phyloP scores from a whole-genome alignment of 2,888 invertebrate genomes.

The Ariolimax columbianus region DNA sequence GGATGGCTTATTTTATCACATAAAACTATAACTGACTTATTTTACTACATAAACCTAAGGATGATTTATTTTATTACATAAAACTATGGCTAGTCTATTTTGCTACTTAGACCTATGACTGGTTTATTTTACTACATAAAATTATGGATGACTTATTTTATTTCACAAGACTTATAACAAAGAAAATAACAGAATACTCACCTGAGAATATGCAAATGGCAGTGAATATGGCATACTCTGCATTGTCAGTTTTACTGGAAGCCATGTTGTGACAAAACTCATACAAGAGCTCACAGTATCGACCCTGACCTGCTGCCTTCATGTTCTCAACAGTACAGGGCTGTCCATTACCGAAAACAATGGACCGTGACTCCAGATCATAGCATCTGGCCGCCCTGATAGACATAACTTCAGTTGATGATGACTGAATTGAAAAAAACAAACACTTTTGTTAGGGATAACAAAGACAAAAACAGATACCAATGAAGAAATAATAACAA shows the following conservation, averaged over 20 bases:
- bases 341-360: constrained; percentile 97
- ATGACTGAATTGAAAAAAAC: no score
- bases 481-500: no score
- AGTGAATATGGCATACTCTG: constrained; percentile 96
- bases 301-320: constrained; percentile 94
- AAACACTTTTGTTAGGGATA: no score
- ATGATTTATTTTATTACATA: no score
- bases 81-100: no score
- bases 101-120: no score
- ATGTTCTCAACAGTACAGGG: constrained; percentile 97
- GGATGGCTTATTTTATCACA: no score
- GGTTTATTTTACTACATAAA: no score
- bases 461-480: no score
- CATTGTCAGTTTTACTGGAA: constrained; percentile 96
- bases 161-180: background rate
- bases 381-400: constrained; percentile 96
- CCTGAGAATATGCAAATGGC: constrained; percentile 98
- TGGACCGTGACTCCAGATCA: constrained; percentile 93
- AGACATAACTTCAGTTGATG: constrained; percentile 98
- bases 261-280: constrained; percentile 97
- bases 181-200: constrained; percentile 75
- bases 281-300: constrained; percentile 94
- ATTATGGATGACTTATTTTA: no score
- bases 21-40: no score
- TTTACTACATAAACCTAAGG: no score